Base-by-base conservation (phyloP, 2,888 invertebrate species). In the Hydropsyche betteni region DNA sequence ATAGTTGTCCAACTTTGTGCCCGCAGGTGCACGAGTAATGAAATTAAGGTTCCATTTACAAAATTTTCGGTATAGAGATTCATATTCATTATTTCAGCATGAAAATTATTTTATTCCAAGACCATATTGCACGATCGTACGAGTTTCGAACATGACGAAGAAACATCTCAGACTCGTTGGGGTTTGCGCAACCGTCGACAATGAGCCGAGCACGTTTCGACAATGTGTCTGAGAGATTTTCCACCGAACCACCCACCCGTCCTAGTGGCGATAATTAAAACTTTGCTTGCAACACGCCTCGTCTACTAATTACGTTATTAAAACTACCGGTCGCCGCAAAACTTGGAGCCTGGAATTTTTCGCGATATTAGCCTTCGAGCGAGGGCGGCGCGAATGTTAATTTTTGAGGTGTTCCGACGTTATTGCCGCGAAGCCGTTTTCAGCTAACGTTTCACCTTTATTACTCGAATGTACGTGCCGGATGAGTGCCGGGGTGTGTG, bases 281-380 rank as follows among this genome's bases (percentile, higher is more conserved):
- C 78, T 78, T 76, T 68, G 68, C 74, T 68, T n/a, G 71, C 68
- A 44, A 53, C 50, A 73, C 55, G 58, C 64, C 68, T 69, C 50
- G 71, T 24, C 69, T 74, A 55, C 38, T 75, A 74, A 78, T 78
- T 78, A 73, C 74, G 76, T 73, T 70, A 74, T 74, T 72, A 76
- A 71, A 58, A 74, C 61, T 70, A 77, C 61, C 69, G 7, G 44
- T 44, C 44, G 71, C 24, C 58, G 52, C 16, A 61, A 61, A 61
- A 64, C 64, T 36, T 64, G 8, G 6, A 36, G 64, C 55, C 6
- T n/a, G 55, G 55, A 55, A 16, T 55, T 55, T 55, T 16, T 55
- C 55, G 14, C 55, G 44, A 10, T 10, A 44, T 44, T 44, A 10
- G 44, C 44, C 24, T 24, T 24, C 24, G 2, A 24, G 24, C 24